Evolutionary conservation across 2,888 invertebrate species (phyloP), one percentile per base, ranked within the genome.

Genomic region (Pollenia labialis): DNA sequence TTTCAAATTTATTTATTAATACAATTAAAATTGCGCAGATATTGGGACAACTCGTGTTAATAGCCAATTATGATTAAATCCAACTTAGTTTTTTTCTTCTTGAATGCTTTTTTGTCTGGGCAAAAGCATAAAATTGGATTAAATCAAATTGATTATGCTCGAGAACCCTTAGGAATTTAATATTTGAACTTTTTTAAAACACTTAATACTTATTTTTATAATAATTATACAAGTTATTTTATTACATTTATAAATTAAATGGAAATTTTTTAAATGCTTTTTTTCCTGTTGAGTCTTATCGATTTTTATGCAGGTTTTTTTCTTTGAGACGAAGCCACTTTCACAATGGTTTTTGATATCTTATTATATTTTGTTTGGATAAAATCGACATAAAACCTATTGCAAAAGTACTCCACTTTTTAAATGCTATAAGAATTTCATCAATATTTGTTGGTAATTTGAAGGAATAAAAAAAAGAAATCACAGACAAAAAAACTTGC

Each of bases 11-110:
- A n/a, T 83, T 72, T 80, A 76, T 69, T 69, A 72, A 69, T 76
- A 75, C 16, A 85, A 66, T 66, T 46, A 48, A 82, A 54, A 48
- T 69, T 76, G 75, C 50, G 85, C 12, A 87, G 85, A 69, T 68
- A 84, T 89, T 88, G 85, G 90, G 91, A 90, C 89, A 89, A 89
- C 90, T 92, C 93, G 92, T 90, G 91, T 91, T 91, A 92, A 93
- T 91, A 92, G 90, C 93, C 94, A 93, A 94, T 93, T 92, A 91
- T 92, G 92, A 92, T 92, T 91, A 91, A 93, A 92, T 93, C 93
- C 93, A 94, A 93, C 91, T 92, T 91, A 50, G 54, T 81, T 81
- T 81, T 32, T 64, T 77, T 54, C 23, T 60, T 90, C 90, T 89
- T 87, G 89, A 91, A 91, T 91, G 89, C 90, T 90, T 90, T 89